Conservation (phyloP, 2,888 invertebrate species). For the Drosophila nigricruria region DNA sequence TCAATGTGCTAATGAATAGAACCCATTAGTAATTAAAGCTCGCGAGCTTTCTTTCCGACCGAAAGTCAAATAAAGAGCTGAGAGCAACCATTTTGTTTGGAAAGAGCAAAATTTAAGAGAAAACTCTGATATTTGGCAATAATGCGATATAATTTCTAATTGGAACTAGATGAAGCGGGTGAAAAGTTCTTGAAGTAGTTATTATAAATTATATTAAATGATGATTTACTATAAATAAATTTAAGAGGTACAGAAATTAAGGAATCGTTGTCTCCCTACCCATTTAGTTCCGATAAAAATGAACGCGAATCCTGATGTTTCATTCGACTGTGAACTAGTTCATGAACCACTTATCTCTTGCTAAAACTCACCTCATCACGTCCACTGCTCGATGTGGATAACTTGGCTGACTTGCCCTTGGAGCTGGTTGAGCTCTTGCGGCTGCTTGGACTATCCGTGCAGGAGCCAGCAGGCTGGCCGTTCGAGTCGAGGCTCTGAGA, state of each 20-base stretch:
- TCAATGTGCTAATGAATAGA: slow-evolving; percentile 42
- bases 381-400: slow-evolving; percentile 69
- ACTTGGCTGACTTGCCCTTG: slow-evolving; percentile 63
- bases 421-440: slow-evolving; percentile 83
- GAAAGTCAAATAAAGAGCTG: not conserved
- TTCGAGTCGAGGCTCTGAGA: slow-evolving; percentile 64
- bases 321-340: no score
- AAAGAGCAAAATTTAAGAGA: slow-evolving; percentile 1
- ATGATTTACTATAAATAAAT: no score
- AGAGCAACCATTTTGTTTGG: not conserved
- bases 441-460: slow-evolving; percentile 83
- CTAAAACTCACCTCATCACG: slow-evolving; percentile 68
- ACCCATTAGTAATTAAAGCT: slow-evolving; percentile 46
- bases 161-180: not conserved
- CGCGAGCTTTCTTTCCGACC: slow-evolving; percentile 20
- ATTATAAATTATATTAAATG: not conserved
- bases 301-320: no score
- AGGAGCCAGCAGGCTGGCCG: slow-evolving; percentile 61
- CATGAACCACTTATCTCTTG: not conserved
- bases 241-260: no score
- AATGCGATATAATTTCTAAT: not conserved
- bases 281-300: no score
- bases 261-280: no score
- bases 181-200: not conserved
- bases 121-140: not conserved